Evolutionary conservation across 2,888 invertebrate genomes (phyloP).

Genomic region (Alviniconcha strummeri): DNA sequence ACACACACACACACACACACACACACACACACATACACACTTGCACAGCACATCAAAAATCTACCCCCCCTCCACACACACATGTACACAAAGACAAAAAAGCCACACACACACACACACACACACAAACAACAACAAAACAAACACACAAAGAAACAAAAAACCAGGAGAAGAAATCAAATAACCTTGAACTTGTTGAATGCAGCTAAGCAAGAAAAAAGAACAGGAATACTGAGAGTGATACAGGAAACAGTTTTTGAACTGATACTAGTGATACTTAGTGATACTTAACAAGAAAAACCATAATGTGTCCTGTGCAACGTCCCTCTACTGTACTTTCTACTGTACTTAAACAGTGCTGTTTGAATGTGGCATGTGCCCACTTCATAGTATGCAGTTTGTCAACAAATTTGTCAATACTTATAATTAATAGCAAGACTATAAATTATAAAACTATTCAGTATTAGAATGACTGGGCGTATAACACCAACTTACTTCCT

Average conservation of each 20-base stretch:
- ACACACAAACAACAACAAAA: background rate
- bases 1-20: background rate
- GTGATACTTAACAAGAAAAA: background rate
- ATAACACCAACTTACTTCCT: too few relatives aligned
- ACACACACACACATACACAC: too few relatives aligned
- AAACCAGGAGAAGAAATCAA: too few relatives aligned
- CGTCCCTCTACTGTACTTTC: background rate
- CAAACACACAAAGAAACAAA: background rate
- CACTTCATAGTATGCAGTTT: background rate
- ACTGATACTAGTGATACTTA: too few relatives aligned
- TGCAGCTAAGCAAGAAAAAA: background rate
- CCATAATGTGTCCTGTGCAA: background rate
- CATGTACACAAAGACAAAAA: background rate
- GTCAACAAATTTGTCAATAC: background rate
- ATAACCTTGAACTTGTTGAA: background rate
- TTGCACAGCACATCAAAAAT: background rate
- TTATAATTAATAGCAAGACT: background rate
- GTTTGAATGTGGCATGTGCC: background rate
- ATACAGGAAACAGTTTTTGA: background rate
- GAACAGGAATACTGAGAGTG: background rate
- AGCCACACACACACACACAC: background rate
- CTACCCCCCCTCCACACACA: too few relatives aligned
- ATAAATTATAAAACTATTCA: background rate
- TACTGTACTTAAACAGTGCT: background rate
- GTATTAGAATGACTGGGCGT: too few relatives aligned